phyloP scores from a whole-genome alignment of 1,140 invertebrate species.

The Saxidomus purpurata region DNA sequence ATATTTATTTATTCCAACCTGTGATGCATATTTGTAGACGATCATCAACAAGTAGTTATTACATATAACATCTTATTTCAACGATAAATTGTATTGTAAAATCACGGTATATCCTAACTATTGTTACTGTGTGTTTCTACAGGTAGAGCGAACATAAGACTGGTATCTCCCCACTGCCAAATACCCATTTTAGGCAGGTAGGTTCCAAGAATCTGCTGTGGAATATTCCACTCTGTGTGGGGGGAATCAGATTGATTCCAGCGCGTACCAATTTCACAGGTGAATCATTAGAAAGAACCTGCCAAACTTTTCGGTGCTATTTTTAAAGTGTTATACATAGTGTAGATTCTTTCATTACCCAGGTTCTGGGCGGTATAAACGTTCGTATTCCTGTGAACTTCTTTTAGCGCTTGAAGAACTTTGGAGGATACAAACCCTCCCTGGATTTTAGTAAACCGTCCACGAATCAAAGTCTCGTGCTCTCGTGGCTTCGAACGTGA shows the following conservation, averaged over 20 bases:
- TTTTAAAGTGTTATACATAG: conserved; percentile 14
- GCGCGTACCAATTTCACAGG: neutral
- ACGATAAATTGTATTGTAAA: conserved; percentile 19
- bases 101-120: neutral
- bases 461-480: conserved; percentile 46
- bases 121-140: neutral
- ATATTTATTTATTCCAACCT: neutral
- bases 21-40: neutral
- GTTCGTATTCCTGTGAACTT: neutral
- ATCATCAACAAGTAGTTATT: neutral
- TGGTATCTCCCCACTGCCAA: conserved; percentile 22
- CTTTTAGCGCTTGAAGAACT: neutral
- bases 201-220: conserved; percentile 38
- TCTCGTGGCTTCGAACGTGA: conserved; percentile 50
- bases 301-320: conserved; percentile 2
- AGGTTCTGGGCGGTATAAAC: neutral
- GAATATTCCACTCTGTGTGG: neutral
- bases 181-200: conserved; percentile 65
- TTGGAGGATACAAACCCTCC: neutral
- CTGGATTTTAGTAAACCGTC: conserved; percentile 42
- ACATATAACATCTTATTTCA: conserved; percentile 3
- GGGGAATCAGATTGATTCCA: neutral
- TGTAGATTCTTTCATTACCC: conserved; percentile 14
- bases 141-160: conserved; percentile 13
- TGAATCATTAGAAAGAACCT: neutral